Evolutionary conservation across 2,797 vertebrate genomes (phyloP).

Genomic region (Crenichthys baileyi): DNA sequence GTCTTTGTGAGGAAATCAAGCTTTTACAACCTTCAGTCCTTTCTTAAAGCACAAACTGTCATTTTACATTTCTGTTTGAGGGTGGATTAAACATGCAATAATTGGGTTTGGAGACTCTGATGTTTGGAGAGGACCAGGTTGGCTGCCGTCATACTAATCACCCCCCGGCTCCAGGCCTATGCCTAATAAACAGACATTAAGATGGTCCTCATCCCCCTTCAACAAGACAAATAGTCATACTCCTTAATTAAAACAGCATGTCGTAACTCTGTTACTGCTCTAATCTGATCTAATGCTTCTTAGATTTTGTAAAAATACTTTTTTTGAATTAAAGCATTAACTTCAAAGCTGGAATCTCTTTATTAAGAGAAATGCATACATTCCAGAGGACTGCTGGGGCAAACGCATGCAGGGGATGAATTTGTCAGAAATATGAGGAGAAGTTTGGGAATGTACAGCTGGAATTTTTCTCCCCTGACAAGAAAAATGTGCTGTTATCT

Average conservation of each 20-base stretch:
- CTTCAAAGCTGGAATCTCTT: constrained; percentile 9
- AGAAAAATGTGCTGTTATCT: constrained; percentile 64
- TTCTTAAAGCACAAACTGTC: constrained; percentile 1
- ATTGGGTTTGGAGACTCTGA: neutral
- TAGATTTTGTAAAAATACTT: constrained; percentile 9
- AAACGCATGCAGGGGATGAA: constrained; percentile 28
- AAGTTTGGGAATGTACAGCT: constrained; percentile 37
- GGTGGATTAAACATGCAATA: neutral
- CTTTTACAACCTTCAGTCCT: neutral
- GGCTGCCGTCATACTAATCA: constrained; percentile 21
- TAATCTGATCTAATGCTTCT: neutral
- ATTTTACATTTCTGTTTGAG: neutral
- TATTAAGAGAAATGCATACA: constrained; percentile 16
- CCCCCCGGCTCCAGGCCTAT: neutral
- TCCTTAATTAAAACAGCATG: neutral
- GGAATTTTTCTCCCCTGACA: constrained; percentile 27
- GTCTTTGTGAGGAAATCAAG: neutral
- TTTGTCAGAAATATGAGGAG: constrained; percentile 31
- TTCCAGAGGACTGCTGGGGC: neutral
- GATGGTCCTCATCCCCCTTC: neutral
- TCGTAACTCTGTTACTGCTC: neutral
- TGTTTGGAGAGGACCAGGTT: neutral
- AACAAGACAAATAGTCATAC: constrained; percentile 10
- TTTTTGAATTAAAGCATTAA: constrained; percentile 8
- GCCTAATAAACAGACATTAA: neutral